A percentile compares a stretch with the other conserved stretches of the same genome.
phyloP scores from a whole-genome alignment of 2,797 vertebrate species.

The Lates japonicus region DNA sequence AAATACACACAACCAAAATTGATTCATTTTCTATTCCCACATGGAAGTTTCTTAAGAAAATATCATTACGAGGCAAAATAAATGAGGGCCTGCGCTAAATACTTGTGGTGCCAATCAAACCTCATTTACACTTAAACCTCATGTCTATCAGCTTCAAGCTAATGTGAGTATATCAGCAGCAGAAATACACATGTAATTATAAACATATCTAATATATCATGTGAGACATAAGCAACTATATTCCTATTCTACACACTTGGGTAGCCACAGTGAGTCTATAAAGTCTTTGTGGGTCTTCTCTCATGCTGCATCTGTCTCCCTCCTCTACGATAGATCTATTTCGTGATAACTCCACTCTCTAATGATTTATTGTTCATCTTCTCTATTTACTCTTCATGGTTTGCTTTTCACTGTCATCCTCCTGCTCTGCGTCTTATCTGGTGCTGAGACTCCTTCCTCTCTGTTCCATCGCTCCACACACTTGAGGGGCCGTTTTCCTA shows the following conservation, averaged over 20 bases:
- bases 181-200: constrained; percentile 10
- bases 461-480: constrained; percentile 10
- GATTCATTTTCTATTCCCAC: constrained; percentile 9
- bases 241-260: background rate
- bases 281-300: constrained; percentile 8
- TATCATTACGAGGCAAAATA: background rate
- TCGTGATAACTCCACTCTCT: constrained; percentile 35
- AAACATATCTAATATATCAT: background rate
- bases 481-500: constrained; percentile 11
- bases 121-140: constrained; percentile 5
- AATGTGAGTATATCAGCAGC: constrained; percentile 1
- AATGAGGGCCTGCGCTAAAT: background rate
- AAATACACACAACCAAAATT: background rate
- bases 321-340: constrained; percentile 35
- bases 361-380: constrained; percentile 57
- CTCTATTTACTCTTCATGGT: constrained; percentile 24
- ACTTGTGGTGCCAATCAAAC: background rate
- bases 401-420: constrained; percentile 22
- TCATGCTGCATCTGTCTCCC: constrained; percentile 23
- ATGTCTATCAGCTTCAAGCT: constrained; percentile 10
- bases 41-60: constrained; percentile 24
- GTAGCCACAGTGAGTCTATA: constrained; percentile 10
- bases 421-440: constrained; percentile 11
- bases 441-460: constrained; percentile 18
- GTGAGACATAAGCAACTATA: background rate